phyloP scores from a whole-genome alignment of 1,140 invertebrate species.

The Mizuhopecten yessoensis region DNA sequence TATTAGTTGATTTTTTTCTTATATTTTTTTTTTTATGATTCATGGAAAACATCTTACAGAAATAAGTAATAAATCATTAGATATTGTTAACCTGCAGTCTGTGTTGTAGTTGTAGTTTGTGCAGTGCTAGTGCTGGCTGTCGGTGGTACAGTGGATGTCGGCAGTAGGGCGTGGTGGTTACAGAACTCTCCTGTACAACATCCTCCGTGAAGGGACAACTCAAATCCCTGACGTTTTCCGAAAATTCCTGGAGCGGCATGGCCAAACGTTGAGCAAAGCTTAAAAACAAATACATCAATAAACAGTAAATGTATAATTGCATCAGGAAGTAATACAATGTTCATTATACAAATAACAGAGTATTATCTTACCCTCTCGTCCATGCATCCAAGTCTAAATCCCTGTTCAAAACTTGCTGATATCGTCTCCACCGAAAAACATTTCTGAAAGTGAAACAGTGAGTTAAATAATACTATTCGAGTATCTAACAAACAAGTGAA shows the following conservation, averaged over 20 bases:
- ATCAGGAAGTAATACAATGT: too few species aligned
- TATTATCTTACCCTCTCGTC: neutral
- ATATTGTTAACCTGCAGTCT: too few species aligned
- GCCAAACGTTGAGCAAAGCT: neutral
- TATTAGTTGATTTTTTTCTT: too few species aligned
- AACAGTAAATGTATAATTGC: too few species aligned
- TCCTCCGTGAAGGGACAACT: neutral
- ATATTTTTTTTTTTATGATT: too few species aligned
- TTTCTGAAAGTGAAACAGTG: neutral
- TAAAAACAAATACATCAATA: too few species aligned
- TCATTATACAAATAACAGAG: neutral
- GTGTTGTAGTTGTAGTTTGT: neutral
- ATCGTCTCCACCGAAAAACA: conserved; percentile 9
- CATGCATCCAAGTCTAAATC: conserved; percentile 11
- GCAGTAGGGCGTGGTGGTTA: neutral
- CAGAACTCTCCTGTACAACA: neutral
- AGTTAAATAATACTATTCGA: too few species aligned
- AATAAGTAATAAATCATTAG: too few species aligned
- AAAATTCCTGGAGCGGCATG: neutral
- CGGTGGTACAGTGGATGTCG: neutral
- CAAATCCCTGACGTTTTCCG: neutral
- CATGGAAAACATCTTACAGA: too few species aligned
- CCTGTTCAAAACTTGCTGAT: neutral
- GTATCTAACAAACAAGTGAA: too few species aligned
- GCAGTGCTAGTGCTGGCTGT: neutral